These are phyloP conservation scores for Exaiptasia diaphana DNA, from an alignment of 64 coral and sea anemone species.

Conservation along the genomic window DNA sequence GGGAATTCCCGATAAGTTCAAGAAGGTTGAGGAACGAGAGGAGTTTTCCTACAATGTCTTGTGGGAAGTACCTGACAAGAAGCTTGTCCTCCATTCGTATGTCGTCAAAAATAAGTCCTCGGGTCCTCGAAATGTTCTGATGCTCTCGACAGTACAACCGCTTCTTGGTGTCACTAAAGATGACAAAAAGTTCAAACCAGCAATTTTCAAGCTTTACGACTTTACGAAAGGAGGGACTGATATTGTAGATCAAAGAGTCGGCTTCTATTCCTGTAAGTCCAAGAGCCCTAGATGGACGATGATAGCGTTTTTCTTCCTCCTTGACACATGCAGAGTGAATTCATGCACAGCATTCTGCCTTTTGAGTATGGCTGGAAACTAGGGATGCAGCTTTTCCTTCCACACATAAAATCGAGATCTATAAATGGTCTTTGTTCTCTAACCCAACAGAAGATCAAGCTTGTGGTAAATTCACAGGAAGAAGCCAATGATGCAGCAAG, in stretches of 20 bases:
- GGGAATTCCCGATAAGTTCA: neutral
- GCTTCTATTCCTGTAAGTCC: neutral
- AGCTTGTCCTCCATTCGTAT: slow-evolving; percentile 2
- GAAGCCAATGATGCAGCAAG: slow-evolving; percentile 35
- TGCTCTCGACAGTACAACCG: slow-evolving; percentile 2
- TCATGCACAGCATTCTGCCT: neutral
- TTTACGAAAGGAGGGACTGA: slow-evolving; percentile 23
- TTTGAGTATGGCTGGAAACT: slow-evolving; percentile 37
- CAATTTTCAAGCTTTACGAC: slow-evolving; percentile 34
- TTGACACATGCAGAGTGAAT: slow-evolving; percentile 14
- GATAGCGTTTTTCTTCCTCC: slow-evolving; percentile 7
- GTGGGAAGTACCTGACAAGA: neutral
- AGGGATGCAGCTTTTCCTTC: slow-evolving; percentile 43
- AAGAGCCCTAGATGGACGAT: slow-evolving; percentile 7
- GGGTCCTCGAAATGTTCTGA: neutral
- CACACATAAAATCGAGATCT: neutral
- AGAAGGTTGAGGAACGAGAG: neutral
- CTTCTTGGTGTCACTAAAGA: neutral
- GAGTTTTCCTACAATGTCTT: neutral
- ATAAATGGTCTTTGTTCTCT: slow-evolving; percentile 22
- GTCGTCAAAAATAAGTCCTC: neutral
- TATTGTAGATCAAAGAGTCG: slow-evolving; percentile 23
- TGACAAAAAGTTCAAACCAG: slow-evolving; percentile 7
- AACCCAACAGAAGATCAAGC: slow-evolving; percentile 57
- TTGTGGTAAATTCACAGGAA: slow-evolving; percentile 31